These are phyloP conservation scores for Hoplostethus mediterraneus DNA, from an alignment of 2,797 vertebrate genomes.

Conservation along the genomic window DNA sequence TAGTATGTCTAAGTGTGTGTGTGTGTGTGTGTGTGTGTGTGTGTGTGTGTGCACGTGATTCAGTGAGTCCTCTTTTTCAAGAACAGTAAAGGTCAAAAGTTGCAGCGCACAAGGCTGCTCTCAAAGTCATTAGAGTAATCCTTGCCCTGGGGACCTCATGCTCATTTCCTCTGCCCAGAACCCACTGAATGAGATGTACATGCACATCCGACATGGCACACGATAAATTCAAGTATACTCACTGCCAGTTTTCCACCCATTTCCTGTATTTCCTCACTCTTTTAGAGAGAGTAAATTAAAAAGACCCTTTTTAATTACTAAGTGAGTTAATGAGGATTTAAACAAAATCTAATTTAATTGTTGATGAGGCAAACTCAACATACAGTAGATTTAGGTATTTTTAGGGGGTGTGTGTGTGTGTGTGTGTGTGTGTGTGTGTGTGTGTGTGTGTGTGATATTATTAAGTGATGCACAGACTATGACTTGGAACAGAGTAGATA, in stretches of 20 bases:
- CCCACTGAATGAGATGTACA: constrained; percentile 69
- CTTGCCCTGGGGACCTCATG: constrained; percentile 74
- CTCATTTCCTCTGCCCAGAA: constrained; percentile 81
- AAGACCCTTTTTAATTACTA: not conserved
- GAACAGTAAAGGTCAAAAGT: constrained; percentile 80
- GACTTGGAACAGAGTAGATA: not conserved
- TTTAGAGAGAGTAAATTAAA: constrained; percentile 18
- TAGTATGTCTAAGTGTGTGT: constrained; percentile 12
- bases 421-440: no score
- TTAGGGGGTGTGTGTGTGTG: not conserved
- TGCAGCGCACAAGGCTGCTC: constrained; percentile 69
- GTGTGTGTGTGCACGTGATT: constrained; percentile 9
- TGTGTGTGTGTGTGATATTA: not conserved
- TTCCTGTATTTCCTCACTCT: constrained; percentile 48
- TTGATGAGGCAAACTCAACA: not conserved
- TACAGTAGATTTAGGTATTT: not conserved
- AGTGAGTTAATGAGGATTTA: not conserved
- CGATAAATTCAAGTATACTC: constrained; percentile 48
- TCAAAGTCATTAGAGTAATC: constrained; percentile 85
- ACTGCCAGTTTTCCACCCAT: constrained; percentile 30
- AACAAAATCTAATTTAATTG: not conserved
- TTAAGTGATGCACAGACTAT: not conserved
- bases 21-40: constrained; percentile 12
- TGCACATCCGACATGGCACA: constrained; percentile 65
- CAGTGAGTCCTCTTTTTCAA: constrained; percentile 56